Base-by-base conservation (phyloP, 2,888 invertebrate species). In the Drosophila demipolita region DNA sequence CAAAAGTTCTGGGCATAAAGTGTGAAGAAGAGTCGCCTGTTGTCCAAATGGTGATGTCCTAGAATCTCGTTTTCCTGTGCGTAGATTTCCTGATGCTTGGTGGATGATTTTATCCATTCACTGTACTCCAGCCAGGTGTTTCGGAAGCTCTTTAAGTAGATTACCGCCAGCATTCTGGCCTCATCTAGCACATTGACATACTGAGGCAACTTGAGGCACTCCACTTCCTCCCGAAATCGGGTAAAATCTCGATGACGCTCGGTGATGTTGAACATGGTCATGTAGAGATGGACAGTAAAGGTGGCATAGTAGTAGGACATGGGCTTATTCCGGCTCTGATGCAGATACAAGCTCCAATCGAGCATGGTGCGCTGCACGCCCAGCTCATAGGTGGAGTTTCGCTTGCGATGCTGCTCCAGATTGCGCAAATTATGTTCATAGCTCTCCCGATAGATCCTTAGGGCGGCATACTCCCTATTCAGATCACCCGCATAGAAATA, bases 1-100 rank as follows among this genome's bases (percentile, higher is more conserved):
- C 93, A 93, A 62, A 92, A 92, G 49, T 92, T 92, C 66, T 93
- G 93, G 0, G 90, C 93, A 38, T 90, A 93, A 0, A 93, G 75
- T 0, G 92, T 91, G 29, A 92, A 93, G 64, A 92, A 92, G 9
- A 93, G 59, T 1, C 85, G 90, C 59, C 90, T 90, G 40, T 92
- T 92, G 68, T 80, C 87, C 48, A 93, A 64, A 17, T 90, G 78
- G 50, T 90, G 87, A 1, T 80, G 78, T 12, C 77, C 83, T 0
- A 93, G 80, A 26, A 92, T 88, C 4, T 83, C 76, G 66, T 93
- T 90, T 66, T 93, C 93, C 33, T 91, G 83, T 49, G 91, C 87
- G 58, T 89, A 90, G n/a, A 90, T 90, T 20, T 87, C 83, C 11
- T 76, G 77, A 54, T 89, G 69, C 3, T 70, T 64, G 0, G 65